These are phyloP conservation scores for Otus sunia DNA, from an alignment of 2,113 vertebrate genomes.

Conservation along the genomic window DNA sequence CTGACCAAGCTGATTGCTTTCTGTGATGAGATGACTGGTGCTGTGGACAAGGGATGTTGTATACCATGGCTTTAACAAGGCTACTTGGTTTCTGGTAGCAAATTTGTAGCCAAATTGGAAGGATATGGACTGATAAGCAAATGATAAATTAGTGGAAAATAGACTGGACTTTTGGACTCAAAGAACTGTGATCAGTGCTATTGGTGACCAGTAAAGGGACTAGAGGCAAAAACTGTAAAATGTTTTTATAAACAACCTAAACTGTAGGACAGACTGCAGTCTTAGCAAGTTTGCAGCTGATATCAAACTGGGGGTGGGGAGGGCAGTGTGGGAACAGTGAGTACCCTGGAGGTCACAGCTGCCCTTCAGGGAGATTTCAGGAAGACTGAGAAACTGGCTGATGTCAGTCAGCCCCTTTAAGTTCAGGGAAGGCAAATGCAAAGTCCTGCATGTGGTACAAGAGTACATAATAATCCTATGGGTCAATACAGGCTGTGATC, in stretches of 20 bases:
- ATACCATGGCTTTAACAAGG: neutral
- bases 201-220: neutral
- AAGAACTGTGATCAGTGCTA: neutral
- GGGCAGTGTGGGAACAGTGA: rapidly evolving
- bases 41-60: neutral
- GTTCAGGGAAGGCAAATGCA: neutral
- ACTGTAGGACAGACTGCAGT: neutral
- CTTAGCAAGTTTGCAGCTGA: neutral
- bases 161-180: neutral
- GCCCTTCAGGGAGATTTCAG: neutral
- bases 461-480: neutral
- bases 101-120: rapidly evolving
- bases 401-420: too few species aligned
- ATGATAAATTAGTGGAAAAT: neutral
- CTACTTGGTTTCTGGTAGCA: neutral
- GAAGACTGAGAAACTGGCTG: neutral
- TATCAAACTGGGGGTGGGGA: too few species aligned
- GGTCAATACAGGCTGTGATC: neutral
- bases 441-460: neutral
- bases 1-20: neutral
- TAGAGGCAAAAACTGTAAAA: neutral
- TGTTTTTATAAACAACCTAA: neutral
- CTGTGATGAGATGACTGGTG: neutral
- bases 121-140: neutral
- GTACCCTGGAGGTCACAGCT: neutral